Percentiles rank a stretch among this genome's conserved stretches.
phyloP scores from a whole-genome alignment of 2,797 vertebrate species.

The Bucorvus abyssinicus region DNA sequence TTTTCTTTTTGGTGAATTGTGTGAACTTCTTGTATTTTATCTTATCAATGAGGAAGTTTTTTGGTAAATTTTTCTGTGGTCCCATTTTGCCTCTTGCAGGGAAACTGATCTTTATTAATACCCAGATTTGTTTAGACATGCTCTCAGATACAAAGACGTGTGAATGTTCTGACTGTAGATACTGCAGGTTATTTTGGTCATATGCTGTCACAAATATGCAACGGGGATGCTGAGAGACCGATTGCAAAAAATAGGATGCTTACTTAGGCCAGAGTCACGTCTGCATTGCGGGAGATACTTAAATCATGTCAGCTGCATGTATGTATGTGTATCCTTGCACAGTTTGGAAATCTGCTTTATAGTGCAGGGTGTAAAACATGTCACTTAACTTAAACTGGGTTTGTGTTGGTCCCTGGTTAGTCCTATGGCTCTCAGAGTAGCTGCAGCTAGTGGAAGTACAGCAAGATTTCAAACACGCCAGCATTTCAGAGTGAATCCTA shows the following conservation, averaged over 20 bases:
- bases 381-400: neutral
- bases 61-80: neutral
- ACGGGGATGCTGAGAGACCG: neutral
- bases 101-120: neutral
- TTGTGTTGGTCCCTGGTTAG: neutral
- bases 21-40: neutral
- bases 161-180: neutral
- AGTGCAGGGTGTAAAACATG: neutral
- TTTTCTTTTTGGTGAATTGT: neutral
- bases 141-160: neutral
- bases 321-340: neutral
- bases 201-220: neutral
- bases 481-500: neutral
- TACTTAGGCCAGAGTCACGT: neutral
- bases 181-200: slow-evolving; percentile 2
- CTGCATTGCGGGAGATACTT: neutral
- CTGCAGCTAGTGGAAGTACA: neutral
- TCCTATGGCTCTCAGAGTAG: neutral
- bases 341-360: neutral
- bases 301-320: neutral
- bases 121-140: neutral
- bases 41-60: neutral
- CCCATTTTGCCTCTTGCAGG: neutral
- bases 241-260: neutral
- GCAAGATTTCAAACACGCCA: neutral